A percentile compares a stretch with the other conserved stretches of the same genome.
Conservation (phyloP, 1,140 invertebrate genomes). For the Grapholita molesta region DNA sequence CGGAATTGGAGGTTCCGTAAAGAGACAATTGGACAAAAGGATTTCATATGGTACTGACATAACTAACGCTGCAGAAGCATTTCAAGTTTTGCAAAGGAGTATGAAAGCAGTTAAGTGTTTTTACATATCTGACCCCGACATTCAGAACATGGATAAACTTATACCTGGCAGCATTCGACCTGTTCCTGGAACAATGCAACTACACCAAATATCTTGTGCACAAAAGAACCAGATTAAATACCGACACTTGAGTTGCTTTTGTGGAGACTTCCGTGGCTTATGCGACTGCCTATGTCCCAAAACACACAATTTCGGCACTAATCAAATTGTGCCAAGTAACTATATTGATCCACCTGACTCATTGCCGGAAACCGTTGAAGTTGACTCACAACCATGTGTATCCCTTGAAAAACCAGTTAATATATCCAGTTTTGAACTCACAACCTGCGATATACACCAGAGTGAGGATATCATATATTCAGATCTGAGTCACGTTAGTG, state of each 20-base stretch:
- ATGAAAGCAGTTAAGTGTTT: conserved; percentile 19
- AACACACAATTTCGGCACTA: no score
- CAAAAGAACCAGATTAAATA: background rate
- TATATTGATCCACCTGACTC: no score
- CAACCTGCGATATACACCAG: no score
- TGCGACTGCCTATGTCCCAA: no score
- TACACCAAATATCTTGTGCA: conserved; percentile 1
- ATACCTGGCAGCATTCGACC: background rate
- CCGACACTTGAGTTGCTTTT: conserved; percentile 13
- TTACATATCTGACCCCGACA: background rate
- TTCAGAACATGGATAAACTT: conserved; percentile 8
- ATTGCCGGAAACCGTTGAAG: no score
- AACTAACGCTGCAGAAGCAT: conserved; percentile 20
- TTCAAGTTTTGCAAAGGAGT: conserved; percentile 17
- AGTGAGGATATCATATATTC: no score
- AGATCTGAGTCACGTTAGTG: no score
- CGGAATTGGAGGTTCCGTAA: conserved; percentile 24
- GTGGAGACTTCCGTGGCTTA: background rate
- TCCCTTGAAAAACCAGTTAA: no score
- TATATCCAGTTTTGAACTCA: no score
- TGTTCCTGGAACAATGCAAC: conserved; percentile 14
- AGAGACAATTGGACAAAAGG: conserved; percentile 19
- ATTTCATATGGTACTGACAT: conserved; percentile 18
- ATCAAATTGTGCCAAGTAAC: no score
- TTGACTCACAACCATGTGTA: no score